Base-by-base conservation (phyloP, 1,140 invertebrate species). In the Eupristina koningsbergeri region DNA sequence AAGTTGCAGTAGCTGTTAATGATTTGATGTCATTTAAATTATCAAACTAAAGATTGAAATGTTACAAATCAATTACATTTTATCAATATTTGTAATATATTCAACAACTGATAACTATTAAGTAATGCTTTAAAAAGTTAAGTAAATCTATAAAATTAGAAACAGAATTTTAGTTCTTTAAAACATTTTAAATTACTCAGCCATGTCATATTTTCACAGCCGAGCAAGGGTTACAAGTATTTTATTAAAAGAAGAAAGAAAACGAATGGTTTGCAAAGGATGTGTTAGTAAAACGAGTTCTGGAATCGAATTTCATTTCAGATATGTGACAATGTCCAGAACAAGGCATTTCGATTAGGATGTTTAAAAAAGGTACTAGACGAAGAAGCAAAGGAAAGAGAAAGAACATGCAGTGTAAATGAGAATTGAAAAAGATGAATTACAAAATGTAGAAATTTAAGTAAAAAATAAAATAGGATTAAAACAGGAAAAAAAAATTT, bases 291-390 rank as follows among this genome's bases (percentile, higher is more conserved):
- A 34, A 15, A 77, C 31, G 6, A 34, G 1, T 9, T 39, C 15
- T 85, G 50, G 85, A 86, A 87, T 87, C 84, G 86, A 85, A 87
- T 87, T 88, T 89, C 85, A 83, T 85, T 86, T 82, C 86, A 86
- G 86, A 86, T 87, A 80, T 81, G 86, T 78, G 85, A 82, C 86
- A 83, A 87, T 86, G 73, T 80, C 71, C 77, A 75, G 87, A 89
- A 90, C 88, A 90, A 88, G 88, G 87, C 86, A 89, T 89, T 90
- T 91, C 89, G 88, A 91, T 91, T 88, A 89, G 88, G 85, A 83
- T 74, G 31, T 39, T n/a, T 64, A 80, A 29, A 50, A 71, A 80
- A 80, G 63, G 61, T 53, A 3, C 5, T 47, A 47, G 22, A 39
- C 31, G 29, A 81, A 41, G 22, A 19, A 61, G 36, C 11, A 74